Percentiles rank a stretch among this genome's conserved stretches.
phyloP scores from a whole-genome alignment of 2,113 vertebrate genomes.

The Ranitomeya imitator region DNA sequence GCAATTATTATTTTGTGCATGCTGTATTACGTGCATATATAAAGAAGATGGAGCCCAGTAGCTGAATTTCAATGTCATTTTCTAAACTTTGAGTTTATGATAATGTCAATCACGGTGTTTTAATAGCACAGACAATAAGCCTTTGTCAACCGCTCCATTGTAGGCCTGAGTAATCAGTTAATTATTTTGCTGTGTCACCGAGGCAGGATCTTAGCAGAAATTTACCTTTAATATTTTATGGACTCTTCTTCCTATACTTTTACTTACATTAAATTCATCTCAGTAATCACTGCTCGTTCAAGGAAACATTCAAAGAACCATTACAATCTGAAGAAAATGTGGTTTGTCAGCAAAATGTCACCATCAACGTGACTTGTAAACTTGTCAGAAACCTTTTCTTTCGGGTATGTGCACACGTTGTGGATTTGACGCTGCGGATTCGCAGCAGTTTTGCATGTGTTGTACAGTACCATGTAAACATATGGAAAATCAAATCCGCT shows the following conservation, averaged over 20 bases:
- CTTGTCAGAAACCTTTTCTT: neutral
- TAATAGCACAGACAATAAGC: neutral
- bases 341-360: neutral
- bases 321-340: neutral
- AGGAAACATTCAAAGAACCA: neutral
- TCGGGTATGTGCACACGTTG: too few relatives aligned
- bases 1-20: neutral
- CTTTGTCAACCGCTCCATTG: neutral
- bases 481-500: too few relatives aligned
- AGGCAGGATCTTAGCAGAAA: neutral
- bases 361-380: neutral
- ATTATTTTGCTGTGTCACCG: conserved; percentile 4
- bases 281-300: neutral
- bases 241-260: too few relatives aligned
- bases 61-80: neutral
- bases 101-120: neutral
- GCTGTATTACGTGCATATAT: neutral
- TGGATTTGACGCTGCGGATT: too few relatives aligned
- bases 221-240: neutral
- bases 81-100: neutral
- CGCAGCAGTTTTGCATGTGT: too few relatives aligned
- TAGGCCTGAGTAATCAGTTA: neutral
- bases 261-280: neutral
- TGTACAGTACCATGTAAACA: too few relatives aligned
- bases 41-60: neutral